A percentile compares a stretch with the other conserved stretches of the same genome.
These are phyloP conservation scores for Anisognathus igniventris DNA, from an alignment of 2,797 vertebrate genomes.

Conservation along the genomic window DNA sequence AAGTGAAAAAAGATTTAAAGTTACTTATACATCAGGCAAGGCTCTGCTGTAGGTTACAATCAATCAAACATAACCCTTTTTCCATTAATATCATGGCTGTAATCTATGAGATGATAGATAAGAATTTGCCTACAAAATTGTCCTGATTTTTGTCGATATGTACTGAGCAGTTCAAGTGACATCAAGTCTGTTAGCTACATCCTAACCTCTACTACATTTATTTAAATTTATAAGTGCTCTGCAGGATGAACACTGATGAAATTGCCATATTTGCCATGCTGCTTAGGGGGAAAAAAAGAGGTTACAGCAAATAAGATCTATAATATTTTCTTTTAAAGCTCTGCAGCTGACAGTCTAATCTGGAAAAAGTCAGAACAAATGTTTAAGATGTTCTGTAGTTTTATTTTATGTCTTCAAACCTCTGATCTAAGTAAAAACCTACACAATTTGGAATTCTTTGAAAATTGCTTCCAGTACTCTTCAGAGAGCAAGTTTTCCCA, in stretches of 20 bases:
- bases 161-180: not conserved
- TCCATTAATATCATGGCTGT: not conserved
- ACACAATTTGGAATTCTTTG: not conserved
- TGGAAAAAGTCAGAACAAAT: not conserved
- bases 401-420: not conserved
- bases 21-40: not conserved
- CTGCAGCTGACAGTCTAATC: not conserved
- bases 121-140: not conserved
- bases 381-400: not conserved
- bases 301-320: not conserved
- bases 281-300: no score
- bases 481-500: not conserved
- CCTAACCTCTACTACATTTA: not conserved
- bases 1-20: not conserved
- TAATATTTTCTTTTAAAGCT: not conserved
- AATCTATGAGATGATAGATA: not conserved
- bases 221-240: not conserved
- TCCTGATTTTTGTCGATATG: not conserved
- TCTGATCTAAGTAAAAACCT: not conserved
- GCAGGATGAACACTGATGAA: not conserved
- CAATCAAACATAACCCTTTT: not conserved
- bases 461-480: not conserved
- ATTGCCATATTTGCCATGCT: not conserved
- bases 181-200: not conserved
- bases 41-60: rapidly evolving